Evolutionary conservation across 2,113 vertebrate genomes (phyloP).

Genomic region (Odontophorus gujanensis): DNA sequence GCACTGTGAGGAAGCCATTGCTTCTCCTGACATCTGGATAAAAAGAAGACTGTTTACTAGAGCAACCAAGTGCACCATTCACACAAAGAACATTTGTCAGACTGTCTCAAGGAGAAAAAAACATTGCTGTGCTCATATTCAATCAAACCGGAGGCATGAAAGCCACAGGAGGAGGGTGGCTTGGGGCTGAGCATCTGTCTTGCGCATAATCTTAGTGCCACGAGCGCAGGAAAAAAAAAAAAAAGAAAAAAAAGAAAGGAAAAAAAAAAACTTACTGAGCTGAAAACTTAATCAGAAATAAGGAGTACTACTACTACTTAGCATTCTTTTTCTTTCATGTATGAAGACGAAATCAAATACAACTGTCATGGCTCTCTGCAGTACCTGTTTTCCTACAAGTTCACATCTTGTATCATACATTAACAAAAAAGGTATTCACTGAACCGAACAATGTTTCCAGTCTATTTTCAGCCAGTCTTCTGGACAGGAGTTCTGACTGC

Average conservation of each 20-base stretch:
- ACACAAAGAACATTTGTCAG: conserved; percentile 57
- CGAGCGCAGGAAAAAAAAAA: not conserved
- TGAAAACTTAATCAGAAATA: not conserved
- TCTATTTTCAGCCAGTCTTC: not conserved
- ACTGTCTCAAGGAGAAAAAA: conserved; percentile 39
- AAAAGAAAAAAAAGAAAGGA: not conserved
- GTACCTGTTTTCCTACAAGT: not conserved
- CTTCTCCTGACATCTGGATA: conserved; percentile 54
- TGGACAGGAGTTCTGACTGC: not conserved
- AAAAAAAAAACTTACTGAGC: not conserved
- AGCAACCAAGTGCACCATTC: conserved; percentile 18
- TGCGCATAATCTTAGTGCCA: not conserved
- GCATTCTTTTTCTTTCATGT: not conserved
- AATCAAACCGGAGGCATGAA: conserved; percentile 37
- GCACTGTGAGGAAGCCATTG: conserved; percentile 19
- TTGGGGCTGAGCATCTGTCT: conserved; percentile 68
- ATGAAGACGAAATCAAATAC: not conserved
- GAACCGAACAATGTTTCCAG: fast-evolving
- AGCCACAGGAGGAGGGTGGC: conserved; percentile 57
- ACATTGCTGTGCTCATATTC: conserved; percentile 49
- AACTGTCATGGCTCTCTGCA: not conserved
- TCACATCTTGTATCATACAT: fast-evolving
- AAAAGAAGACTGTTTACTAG: conserved; percentile 40
- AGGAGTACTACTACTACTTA: not conserved
- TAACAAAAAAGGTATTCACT: not conserved